Base-by-base conservation (phyloP, 2,797 vertebrate genomes). In the Characodon lateralis region DNA sequence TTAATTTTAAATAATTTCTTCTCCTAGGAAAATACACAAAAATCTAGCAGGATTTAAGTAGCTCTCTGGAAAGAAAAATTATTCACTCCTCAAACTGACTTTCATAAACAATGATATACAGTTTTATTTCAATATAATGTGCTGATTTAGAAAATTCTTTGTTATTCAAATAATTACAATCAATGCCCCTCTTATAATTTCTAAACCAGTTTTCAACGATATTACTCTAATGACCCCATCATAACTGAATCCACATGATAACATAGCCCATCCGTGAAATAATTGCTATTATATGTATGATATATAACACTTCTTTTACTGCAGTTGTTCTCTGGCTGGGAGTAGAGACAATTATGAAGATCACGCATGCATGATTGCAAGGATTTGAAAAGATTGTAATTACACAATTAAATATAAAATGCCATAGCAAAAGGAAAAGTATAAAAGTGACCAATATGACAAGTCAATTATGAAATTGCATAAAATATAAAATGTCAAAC, bases 301-400 rank as follows among this genome's bases (percentile, higher is more conserved):
- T 69, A 26, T 69, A 46, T 26, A 24, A 69, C 66, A n/a, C 66
- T 69, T 46, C 6, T 46, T 26, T 26, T 10, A 5, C 66, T 0
- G 1, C 41, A 16, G 65, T 6, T 2, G 0, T 46, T 69, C 14
- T 69, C 41, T 26, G 66, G 6, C 39, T n/a, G 39, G 24, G 41
- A 69, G n/a, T 43, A 69, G 66, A 69, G 66, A 46, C 66, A 69
- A 69, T 69, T 69, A 69, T 5, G 13, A 69, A 6, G 24, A 69
- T 69, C 46, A 69, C 41, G n/a, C 41, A 69, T 6, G 66, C 65
- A 43, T 69, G 66, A 69, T 69, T 69, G 12, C 41, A n/a, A 69
- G 2, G 43, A 16, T 69, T 43, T 69, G 22, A 46, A 68, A 69
- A 69, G 24, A 69, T 69, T 46, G 14, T n/a, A 69, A 69, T 69